A percentile compares a stretch with the other conserved stretches of the same genome.
phyloP scores from a whole-genome alignment of 2,113 vertebrate genomes.

The Tinamus guttatus region DNA sequence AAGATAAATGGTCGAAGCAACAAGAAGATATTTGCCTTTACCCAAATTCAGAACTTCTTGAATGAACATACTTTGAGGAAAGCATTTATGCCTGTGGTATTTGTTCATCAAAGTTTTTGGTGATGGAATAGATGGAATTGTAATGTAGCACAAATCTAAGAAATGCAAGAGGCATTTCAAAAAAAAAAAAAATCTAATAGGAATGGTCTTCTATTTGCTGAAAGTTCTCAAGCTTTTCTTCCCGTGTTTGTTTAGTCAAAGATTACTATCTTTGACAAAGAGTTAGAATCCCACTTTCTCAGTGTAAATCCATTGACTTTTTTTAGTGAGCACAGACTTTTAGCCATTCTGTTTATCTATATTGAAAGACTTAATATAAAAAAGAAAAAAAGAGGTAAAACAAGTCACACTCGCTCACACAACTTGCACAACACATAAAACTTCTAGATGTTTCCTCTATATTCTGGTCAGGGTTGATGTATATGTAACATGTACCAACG shows the following conservation, averaged over 20 bases:
- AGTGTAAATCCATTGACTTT: neutral
- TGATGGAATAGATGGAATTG: neutral
- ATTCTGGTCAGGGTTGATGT: neutral
- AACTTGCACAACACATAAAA: too few species aligned
- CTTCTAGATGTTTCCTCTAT: too few species aligned
- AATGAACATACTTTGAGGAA: neutral
- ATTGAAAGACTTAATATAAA: too few species aligned
- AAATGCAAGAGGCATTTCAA: neutral
- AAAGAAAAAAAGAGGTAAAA: too few species aligned
- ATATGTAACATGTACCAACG: neutral
- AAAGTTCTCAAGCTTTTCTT: neutral
- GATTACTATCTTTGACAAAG: neutral
- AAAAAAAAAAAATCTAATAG: neutral
- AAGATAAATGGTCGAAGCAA: neutral
- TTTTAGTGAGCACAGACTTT: neutral
- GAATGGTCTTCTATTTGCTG: neutral
- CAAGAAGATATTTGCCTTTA: neutral
- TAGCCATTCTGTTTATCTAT: too few species aligned
- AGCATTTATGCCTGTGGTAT: neutral
- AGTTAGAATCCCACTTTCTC: neutral
- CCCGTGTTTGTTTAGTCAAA: neutral
- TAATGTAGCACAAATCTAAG: neutral
- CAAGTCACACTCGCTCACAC: too few species aligned
- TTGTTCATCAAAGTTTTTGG: neutral
- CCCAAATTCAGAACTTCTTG: neutral